phyloP scores from a whole-genome alignment of 2,888 invertebrate genomes.

The Amorpha juglandis region DNA sequence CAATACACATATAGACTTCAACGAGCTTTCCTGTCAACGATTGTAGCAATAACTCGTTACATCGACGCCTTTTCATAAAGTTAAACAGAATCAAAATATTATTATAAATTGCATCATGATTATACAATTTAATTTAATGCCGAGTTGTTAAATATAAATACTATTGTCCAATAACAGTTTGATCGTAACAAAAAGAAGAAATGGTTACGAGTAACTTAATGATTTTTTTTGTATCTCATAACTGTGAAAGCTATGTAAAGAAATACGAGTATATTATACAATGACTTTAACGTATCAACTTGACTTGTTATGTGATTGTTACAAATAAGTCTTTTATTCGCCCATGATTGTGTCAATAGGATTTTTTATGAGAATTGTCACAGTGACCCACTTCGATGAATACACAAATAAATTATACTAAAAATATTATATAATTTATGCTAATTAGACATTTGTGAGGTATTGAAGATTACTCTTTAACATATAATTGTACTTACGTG shows the following conservation, averaged over 20 bases:
- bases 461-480: background rate
- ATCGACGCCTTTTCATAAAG: background rate
- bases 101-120: background rate
- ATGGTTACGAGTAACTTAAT: constrained; percentile 1
- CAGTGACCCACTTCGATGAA: background rate
- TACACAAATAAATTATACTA: background rate
- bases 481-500: background rate
- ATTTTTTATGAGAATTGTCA: background rate
- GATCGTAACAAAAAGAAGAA: background rate
- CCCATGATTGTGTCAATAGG: background rate
- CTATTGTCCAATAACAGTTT: background rate
- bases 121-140: background rate
- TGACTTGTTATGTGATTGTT: constrained; percentile 4
- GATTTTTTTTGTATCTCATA: constrained; percentile 4
- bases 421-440: background rate
- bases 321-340: background rate
- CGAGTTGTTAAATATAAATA: background rate
- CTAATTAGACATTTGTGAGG: background rate
- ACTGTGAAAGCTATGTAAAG: constrained; percentile 22
- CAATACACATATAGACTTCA: constrained; percentile 59
- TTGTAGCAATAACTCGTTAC: background rate
- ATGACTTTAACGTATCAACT: background rate
- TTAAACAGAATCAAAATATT: background rate
- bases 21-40: constrained; percentile 41
- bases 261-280: constrained; percentile 27